Base-by-base conservation (phyloP, 2,888 invertebrate species). In the Agrochola lota region DNA sequence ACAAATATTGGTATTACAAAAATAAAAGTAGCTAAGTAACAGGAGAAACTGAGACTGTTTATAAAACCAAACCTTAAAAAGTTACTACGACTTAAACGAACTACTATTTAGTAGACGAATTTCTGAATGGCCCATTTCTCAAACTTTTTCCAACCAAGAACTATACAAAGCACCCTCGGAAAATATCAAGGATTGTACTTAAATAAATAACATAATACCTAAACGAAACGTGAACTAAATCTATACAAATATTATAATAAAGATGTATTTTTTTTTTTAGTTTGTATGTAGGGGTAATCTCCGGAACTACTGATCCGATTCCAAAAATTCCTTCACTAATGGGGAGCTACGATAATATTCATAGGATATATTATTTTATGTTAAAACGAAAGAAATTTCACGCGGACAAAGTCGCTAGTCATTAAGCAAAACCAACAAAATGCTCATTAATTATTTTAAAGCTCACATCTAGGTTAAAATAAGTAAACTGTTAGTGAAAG, bases 361-460 rank as follows among this genome's bases (percentile, higher is more conserved):
- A 30, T 7, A 15, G 46, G 46, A 15, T 12, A 11, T 43, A 43
- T 12, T 43, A 43, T 12, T 43, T 46, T 15, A 46, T 46, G 52
- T 35, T 23, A 23, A 40, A n/a, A 64, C n/a, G 30, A 30, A 30
- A 9, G 17, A 26, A 46, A 46, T 7, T 12, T 20, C 11, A 64
- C 9, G 40, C n/a, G 3, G 2, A 17, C 9, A n/a, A 64, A 2
- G 11, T 67, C 49, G 23, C 30, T 8, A 30, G 23, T 17, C 30
- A 35, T 17, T 68, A 35, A 52, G n/a, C 35, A 30, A 62, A 75
- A 75, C n/a, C 49, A 82, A 68, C 43, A 26, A 35, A 66, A 43
- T 17, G 15, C 17, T 46, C 17, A 43, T 68, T 67, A 20, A 62
- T 57, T 26, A 57, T 15, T 26, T 57, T 35, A 17, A n/a, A 49